phyloP scores from a whole-genome alignment of 2,797 vertebrate species.

The Percopsis omiscomaycus region DNA sequence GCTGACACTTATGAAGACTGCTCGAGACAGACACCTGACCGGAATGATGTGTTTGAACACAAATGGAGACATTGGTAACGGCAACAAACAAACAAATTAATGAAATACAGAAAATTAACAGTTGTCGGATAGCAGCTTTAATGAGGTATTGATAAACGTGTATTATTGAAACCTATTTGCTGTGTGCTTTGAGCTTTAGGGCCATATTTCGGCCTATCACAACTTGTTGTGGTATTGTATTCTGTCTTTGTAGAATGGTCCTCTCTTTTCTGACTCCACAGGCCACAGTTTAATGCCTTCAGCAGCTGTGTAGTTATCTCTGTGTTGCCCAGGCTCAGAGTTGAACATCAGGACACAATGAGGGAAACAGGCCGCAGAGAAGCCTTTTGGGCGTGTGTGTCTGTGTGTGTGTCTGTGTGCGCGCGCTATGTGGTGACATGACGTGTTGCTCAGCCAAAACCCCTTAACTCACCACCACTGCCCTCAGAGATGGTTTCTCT shows the following conservation, averaged over 20 bases:
- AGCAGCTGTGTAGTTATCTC: background rate
- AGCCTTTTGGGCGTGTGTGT: background rate
- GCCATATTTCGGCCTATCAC: conserved; percentile 1
- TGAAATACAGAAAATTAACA: background rate
- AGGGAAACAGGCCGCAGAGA: background rate
- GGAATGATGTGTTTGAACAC: too few species aligned
- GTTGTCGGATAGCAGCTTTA: too few species aligned
- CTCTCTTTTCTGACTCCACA: background rate
- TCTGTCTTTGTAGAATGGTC: background rate
- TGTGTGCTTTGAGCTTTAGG: background rate
- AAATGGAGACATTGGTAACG: too few species aligned
- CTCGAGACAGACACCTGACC: too few species aligned
- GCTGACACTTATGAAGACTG: too few species aligned
- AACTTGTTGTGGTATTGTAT: background rate
- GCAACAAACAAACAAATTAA: too few species aligned
- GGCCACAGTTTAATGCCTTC: conserved; percentile 8
- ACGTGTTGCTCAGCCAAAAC: conserved; percentile 17
- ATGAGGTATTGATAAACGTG: background rate
- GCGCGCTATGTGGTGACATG: conserved; percentile 13
- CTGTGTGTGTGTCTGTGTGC: background rate
- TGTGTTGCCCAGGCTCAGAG: conserved; percentile 8
- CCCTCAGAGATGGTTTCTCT: background rate
- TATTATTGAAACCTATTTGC: background rate
- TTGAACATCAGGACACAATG: conserved; percentile 6
- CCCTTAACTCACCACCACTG: conserved; percentile 2